These are phyloP conservation scores for Machimus rusticus DNA, from an alignment of 2,888 invertebrate genomes.

Conservation along the genomic window DNA sequence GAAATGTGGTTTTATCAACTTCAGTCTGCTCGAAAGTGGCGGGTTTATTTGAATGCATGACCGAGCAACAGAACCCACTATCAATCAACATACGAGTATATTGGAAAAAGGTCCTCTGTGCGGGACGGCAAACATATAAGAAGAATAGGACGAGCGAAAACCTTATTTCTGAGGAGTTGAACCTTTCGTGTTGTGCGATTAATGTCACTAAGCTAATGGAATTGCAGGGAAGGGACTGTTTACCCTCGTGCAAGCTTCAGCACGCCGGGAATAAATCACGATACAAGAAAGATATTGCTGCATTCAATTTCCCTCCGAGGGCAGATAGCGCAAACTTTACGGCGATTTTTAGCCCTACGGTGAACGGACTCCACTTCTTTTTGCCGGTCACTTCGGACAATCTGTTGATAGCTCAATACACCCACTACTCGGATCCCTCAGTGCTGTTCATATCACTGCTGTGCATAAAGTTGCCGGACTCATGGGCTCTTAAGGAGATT, in stretches of 20 bases:
- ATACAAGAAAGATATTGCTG: not conserved
- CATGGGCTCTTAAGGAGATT: not conserved
- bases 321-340: not conserved
- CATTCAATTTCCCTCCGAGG: not conserved
- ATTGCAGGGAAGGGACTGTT: not conserved
- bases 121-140: not conserved
- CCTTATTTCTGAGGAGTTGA: not conserved
- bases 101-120: not conserved
- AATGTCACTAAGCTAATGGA: not conserved
- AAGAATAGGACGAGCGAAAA: not conserved
- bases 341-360: not conserved
- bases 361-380: not conserved
- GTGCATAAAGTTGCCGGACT: not conserved
- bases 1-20: not conserved
- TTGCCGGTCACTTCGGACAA: not conserved
- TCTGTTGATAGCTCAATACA: not conserved
- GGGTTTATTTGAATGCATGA: not conserved
- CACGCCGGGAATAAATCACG: not conserved
- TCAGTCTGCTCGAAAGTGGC: not conserved
- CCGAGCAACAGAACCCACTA: not conserved
- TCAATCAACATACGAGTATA: not conserved
- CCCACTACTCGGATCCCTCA: not conserved
- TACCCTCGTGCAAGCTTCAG: not conserved
- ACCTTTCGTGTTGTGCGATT: not conserved
- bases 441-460: not conserved